Evolutionary conservation across 1,140 invertebrate species (phyloP).

Genomic region (Myzus persicae): DNA sequence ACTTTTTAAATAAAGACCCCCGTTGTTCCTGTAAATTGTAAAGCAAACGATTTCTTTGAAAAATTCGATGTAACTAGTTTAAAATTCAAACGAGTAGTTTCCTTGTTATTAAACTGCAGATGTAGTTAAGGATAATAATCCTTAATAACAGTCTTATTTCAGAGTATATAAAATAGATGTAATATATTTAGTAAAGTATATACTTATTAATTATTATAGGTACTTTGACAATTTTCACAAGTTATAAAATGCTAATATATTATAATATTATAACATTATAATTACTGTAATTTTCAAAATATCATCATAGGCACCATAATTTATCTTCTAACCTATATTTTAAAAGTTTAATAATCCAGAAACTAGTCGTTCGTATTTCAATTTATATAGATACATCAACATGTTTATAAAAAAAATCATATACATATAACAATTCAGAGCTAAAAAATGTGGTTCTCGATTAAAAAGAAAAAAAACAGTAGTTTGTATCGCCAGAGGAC

Average conservation of each 20-base stretch:
- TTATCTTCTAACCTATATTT: not conserved
- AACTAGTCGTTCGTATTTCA: not conserved
- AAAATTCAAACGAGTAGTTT: too few relatives aligned
- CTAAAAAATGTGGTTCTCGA: not conserved
- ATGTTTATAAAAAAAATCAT: not conserved
- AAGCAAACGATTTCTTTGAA: too few relatives aligned
- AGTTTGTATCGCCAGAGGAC: not conserved
- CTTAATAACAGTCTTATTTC: not conserved
- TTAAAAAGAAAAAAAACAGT: not conserved
- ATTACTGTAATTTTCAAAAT: not conserved
- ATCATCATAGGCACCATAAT: not conserved
- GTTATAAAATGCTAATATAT: not conserved
- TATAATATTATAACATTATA: not conserved
- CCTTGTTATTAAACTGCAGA: too few relatives aligned
- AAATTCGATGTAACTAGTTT: too few relatives aligned
- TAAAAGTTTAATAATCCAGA: not conserved
- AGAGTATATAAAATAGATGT: not conserved
- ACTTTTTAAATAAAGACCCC: too few relatives aligned
- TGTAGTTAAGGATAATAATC: not conserved
- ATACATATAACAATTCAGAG: not conserved
- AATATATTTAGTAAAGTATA: not conserved
- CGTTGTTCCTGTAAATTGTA: too few relatives aligned
- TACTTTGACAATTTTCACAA: not conserved
- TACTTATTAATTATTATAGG: not conserved
- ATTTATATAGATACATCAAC: not conserved